Conservation (phyloP, 2,888 invertebrate species). For the Chrysolina haemoptera region DNA sequence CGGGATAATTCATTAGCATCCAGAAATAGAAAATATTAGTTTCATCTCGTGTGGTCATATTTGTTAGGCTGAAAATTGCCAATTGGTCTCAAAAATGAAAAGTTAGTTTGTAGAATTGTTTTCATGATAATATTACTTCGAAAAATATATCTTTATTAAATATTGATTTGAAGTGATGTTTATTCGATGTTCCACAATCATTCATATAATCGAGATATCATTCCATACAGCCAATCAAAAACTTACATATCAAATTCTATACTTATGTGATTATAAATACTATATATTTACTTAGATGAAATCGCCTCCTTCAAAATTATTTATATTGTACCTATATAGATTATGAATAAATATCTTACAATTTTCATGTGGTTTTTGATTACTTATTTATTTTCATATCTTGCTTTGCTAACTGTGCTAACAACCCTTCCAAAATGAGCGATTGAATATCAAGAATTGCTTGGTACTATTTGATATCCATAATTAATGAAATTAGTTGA, state of each 20-base stretch:
- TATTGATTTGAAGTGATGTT: neutral
- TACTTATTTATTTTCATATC: neutral
- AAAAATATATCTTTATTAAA: neutral
- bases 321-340: conserved; percentile 42
- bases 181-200: conserved; percentile 1
- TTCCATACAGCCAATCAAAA: conserved; percentile 28
- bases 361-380: neutral
- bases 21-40: no score
- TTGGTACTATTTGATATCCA: no score
- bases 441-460: no score
- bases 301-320: conserved; percentile 36
- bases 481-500: no score
- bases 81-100: neutral
- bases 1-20: no score
- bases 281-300: conserved; percentile 40
- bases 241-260: conserved; percentile 54
- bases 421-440: no score
- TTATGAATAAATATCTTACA: conserved; percentile 35
- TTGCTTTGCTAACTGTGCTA: neutral
- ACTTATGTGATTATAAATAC: conserved; percentile 51
- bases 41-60: neutral
- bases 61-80: neutral
- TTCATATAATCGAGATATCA: neutral
- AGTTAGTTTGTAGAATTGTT: neutral
- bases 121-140: neutral